Evolutionary conservation across 2,113 vertebrate genomes (phyloP).

Genomic region (Nibea coibor): DNA sequence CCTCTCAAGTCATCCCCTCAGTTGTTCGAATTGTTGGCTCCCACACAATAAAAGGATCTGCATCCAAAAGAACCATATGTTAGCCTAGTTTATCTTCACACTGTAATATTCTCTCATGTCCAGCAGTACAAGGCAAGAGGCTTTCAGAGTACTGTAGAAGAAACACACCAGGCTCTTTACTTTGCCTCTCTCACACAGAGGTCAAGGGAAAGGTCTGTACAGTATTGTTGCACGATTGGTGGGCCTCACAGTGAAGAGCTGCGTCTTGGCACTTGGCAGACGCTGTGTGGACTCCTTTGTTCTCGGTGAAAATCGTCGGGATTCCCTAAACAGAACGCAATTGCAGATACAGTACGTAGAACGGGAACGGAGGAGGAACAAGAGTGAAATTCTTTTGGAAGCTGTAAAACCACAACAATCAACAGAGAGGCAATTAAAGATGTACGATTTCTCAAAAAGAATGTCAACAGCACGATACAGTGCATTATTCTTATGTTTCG

Average conservation of each 20-base stretch:
- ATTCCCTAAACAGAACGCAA: slow-evolving; percentile 52
- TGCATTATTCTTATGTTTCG: neutral
- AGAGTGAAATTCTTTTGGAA: slow-evolving; percentile 4
- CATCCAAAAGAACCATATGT: neutral
- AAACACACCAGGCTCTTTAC: slow-evolving; percentile 21
- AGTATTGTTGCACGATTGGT: slow-evolving; percentile 69
- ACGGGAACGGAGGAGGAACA: slow-evolving; percentile 5
- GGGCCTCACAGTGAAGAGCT: slow-evolving; percentile 44
- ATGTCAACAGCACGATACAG: neutral
- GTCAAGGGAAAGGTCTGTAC: slow-evolving; percentile 77
- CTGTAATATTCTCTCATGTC: neutral
- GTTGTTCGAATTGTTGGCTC: neutral
- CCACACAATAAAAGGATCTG: neutral
- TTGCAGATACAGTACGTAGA: slow-evolving; percentile 12
- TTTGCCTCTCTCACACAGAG: slow-evolving; percentile 44
- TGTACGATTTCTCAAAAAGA: neutral
- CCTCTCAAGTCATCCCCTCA: neutral
- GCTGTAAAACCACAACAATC: slow-evolving; percentile 33
- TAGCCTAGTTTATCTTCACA: neutral
- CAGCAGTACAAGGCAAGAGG: slow-evolving; percentile 1
- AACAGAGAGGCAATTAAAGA: neutral
- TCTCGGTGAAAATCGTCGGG: slow-evolving; percentile 43
- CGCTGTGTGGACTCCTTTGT: slow-evolving; percentile 72
- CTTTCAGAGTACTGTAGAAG: slow-evolving; percentile 5
- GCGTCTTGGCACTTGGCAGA: slow-evolving; percentile 61